Percentiles rank a stretch among this genome's conserved stretches.
These are phyloP conservation scores for Lasioglossum baleicum DNA, from an alignment of 1,140 invertebrate species.

Conservation along the genomic window DNA sequence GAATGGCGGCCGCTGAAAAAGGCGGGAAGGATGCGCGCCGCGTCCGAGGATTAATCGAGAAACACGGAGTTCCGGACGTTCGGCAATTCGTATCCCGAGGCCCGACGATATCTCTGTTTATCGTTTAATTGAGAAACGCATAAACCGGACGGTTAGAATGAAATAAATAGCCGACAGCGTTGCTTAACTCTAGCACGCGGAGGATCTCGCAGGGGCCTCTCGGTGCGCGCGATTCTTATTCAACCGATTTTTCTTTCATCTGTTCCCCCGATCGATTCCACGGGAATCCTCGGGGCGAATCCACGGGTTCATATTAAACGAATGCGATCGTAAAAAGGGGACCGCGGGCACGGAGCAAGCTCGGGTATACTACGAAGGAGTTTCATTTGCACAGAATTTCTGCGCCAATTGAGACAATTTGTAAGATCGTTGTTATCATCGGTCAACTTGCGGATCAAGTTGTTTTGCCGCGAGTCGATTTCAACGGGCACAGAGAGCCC, in stretches of 20 bases:
- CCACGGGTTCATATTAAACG: neutral
- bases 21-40: slow-evolving; percentile 24
- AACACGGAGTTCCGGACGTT: slow-evolving; percentile 28
- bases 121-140: slow-evolving; percentile 37
- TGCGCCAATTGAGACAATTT: neutral
- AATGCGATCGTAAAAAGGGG: neutral
- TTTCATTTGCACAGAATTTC: neutral
- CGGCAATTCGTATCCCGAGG: slow-evolving; percentile 28
- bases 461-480: neutral
- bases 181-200: neutral
- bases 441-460: neutral
- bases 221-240: neutral
- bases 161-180: slow-evolving; percentile 20
- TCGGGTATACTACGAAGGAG: neutral
- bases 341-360: neutral
- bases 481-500: too few species aligned
- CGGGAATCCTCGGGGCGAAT: neutral
- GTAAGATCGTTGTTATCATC: neutral
- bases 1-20: slow-evolving; percentile 22
- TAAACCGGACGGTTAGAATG: slow-evolving; percentile 3
- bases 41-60: slow-evolving; percentile 40
- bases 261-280: too few species aligned
- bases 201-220: neutral
- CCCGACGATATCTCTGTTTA: slow-evolving; percentile 41
- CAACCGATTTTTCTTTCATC: neutral